Evolutionary conservation across 2,113 vertebrate genomes (phyloP).

Genomic region (Vombatus ursinus): DNA sequence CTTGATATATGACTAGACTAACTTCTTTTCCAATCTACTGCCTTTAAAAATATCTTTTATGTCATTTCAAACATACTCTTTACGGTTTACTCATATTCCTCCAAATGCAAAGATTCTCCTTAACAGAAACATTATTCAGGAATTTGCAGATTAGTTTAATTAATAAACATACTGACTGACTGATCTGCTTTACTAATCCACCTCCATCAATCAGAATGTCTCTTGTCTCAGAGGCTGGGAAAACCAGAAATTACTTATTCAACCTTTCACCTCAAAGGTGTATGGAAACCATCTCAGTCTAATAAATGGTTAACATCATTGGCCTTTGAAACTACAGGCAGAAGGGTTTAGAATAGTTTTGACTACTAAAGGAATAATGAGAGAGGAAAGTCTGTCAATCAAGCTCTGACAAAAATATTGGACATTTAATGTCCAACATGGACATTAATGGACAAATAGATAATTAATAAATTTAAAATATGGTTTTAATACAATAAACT

Average conservation of each 20-base stretch:
- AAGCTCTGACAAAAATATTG: not conserved
- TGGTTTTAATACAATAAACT: not conserved
- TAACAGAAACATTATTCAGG: not conserved
- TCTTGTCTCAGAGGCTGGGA: not conserved
- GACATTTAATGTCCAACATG: not conserved
- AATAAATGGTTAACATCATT: not conserved
- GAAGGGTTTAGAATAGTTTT: not conserved
- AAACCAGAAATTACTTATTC: slow-evolving; percentile 6
- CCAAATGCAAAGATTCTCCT: not conserved
- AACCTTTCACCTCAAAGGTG: not conserved
- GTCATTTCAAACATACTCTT: not conserved
- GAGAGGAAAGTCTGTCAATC: not conserved
- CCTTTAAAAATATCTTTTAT: not conserved
- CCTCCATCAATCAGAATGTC: not conserved
- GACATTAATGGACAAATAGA: too few species aligned
- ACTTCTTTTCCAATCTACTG: not conserved
- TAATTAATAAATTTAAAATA: not conserved
- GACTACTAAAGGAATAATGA: not conserved
- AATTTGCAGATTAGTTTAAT: not conserved
- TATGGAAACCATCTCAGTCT: not conserved
- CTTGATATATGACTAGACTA: not conserved
- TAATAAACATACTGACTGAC: not conserved
- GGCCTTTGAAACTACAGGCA: slow-evolving; percentile 19
- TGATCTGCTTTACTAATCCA: not conserved
- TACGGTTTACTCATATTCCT: not conserved